These are phyloP conservation scores for Baronia brevicornis DNA, from an alignment of 2,888 invertebrate species.

Conservation along the genomic window DNA sequence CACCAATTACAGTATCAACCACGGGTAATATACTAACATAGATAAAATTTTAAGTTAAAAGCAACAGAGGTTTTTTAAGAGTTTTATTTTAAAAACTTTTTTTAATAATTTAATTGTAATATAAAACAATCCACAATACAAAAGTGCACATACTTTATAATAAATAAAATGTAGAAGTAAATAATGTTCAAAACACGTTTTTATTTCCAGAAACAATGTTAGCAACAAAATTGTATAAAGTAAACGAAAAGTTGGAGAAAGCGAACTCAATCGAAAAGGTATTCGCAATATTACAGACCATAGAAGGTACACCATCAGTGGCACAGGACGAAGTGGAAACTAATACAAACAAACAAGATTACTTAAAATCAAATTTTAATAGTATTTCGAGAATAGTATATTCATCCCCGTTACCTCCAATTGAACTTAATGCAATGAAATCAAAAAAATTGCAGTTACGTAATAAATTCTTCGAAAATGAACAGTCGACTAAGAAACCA, in stretches of 20 bases:
- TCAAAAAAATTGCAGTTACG: slow-evolving; percentile 1
- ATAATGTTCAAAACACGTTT: not conserved
- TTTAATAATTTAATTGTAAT: too few species aligned
- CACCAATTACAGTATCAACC: slow-evolving; percentile 10
- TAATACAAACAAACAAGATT: slow-evolving; percentile 20
- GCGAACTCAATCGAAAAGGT: slow-evolving; percentile 6
- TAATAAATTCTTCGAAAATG: too few species aligned
- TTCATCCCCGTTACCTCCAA: not conserved
- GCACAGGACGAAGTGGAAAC: too few species aligned
- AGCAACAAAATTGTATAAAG: not conserved
- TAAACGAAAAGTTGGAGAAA: slow-evolving; percentile 3
- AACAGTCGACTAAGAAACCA: slow-evolving; percentile 3
- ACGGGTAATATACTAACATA: slow-evolving; percentile 10
- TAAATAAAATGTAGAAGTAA: too few species aligned
- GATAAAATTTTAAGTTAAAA: slow-evolving; percentile 1
- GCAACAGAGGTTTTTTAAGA: not conserved
- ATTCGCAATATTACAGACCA: slow-evolving; percentile 11
- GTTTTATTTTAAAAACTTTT: too few species aligned
- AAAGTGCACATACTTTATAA: too few species aligned
- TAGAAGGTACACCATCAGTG: slow-evolving; percentile 14
- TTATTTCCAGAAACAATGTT: slow-evolving; percentile 2
- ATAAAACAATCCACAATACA: too few species aligned
- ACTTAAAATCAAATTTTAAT: too few species aligned
- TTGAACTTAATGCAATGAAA: slow-evolving; percentile 1
- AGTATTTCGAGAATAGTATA: slow-evolving; percentile 1